Base-by-base conservation (phyloP, 1,140 invertebrate genomes). In the Pogonognathellus flavescens region DNA sequence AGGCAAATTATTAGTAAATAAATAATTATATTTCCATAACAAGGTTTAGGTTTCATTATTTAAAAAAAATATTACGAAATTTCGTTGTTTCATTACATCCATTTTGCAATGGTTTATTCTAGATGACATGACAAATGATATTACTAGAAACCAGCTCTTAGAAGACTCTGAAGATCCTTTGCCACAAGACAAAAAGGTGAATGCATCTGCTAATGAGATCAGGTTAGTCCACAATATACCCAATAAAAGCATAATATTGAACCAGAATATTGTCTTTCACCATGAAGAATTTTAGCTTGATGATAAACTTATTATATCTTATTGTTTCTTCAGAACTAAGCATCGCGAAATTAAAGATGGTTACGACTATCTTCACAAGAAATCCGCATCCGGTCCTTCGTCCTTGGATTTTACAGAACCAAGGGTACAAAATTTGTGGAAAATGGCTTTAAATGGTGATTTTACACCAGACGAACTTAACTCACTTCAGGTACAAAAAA, bases 371-470 rank as follows among this genome's bases (percentile, higher is more conserved):
- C 91, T 98, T 49, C 94, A 96, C 87, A 92, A 94, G 80, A 90
- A 95, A 62, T 92, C 95, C 18, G 93, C 94, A 13, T 93, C 93
- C 91, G 94, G 95, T 20, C 95, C 95, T 0, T 93, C 94, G 84
- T 95, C 94, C 87, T 94, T 93, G 90, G 96, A 97, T 88, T 98
- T 98, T 90, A 92, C 96, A 20, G 96, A 98, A 89, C 95, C 95
- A 0, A 96, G 96, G 92, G 96, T 98, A 3, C 94, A 96, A 90
- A 94, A 94, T 7, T 91, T 98, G 49, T 98, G 97, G 97, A 93
- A 93, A 88, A 91, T 96, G 66, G 97, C 96, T 1, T 89, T 94
- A 14, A 92, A 94, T 86, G 93, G 93, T 41, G 95, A 96, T 90
- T 98, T 98, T 90, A 94, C 94, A 59, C 90, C 93, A 7, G 93